These are phyloP conservation scores for Eonycteris spelaea DNA, from an alignment of 2,113 vertebrate genomes.

Conservation along the genomic window DNA sequence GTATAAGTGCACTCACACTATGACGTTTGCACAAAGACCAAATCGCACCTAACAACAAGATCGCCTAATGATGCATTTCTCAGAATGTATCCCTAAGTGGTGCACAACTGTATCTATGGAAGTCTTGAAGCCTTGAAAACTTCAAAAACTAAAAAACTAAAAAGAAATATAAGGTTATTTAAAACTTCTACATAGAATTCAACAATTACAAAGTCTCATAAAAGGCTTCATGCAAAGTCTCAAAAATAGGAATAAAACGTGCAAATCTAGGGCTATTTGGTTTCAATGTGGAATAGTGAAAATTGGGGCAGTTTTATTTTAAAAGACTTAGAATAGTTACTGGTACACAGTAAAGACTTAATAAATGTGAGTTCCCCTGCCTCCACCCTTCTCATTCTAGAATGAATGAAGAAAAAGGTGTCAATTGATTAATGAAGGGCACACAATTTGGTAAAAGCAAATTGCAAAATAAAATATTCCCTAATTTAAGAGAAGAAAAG, in stretches of 20 bases:
- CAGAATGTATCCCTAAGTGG: neutral
- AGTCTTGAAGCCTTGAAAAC: neutral
- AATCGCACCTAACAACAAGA: too few species aligned
- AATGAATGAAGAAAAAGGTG: neutral
- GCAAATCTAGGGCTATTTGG: neutral
- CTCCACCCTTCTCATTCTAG: neutral
- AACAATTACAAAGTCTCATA: neutral
- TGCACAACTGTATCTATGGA: neutral
- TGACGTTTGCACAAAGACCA: neutral
- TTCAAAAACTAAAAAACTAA: neutral
- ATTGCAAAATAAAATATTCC: neutral
- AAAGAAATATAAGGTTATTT: neutral
- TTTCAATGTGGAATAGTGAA: neutral
- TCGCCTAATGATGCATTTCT: too few species aligned
- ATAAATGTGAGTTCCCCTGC: neutral
- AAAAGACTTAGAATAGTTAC: neutral
- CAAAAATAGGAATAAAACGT: neutral
- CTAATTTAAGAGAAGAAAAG: neutral
- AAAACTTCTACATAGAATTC: constrained; percentile 20
- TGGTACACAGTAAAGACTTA: neutral
- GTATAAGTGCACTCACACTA: neutral
- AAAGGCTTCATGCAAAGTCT: neutral
- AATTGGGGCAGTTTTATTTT: neutral
- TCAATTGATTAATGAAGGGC: neutral
- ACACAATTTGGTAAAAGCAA: neutral